Evolutionary conservation across 2,113 vertebrate genomes (phyloP), one percentile per base, ranked within the genome.

Genomic region (Macroglossus sobrinus): DNA sequence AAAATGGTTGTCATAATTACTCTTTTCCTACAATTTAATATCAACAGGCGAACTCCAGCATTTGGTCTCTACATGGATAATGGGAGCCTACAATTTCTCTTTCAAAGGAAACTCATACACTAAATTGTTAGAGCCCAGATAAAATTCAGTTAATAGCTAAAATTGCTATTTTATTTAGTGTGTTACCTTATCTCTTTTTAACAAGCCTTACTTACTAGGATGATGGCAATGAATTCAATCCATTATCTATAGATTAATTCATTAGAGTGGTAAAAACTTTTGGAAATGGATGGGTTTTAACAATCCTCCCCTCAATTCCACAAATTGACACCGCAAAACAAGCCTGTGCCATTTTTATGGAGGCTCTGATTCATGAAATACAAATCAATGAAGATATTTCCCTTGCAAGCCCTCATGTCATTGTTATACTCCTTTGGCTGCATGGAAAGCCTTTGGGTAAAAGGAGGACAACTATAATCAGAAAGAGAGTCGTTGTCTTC

Each of bases 161-260:
- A 96, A 97, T 96, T 93, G 91, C 91, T 97, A 94, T 98, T 97
- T 98, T 91, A 95, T 97, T 96, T 63, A 63, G 50, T 40, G 72
- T 89, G 63, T 80, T 96, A 95, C 78, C 95, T 95, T 91, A 94
- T 55, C 55, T 50, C 74, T 71, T 88, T 97, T 94, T 92, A 92
- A 90, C 90, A 94, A 94, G 55, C 50, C 71, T 96, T 69, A 79
- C 50, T 93, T 93, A 97, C 81, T 59, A 63, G 92, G 78, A 81
- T 61, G 72, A 81, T 94, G 96, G 92, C 14, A 28, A 50, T 91
- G 66, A 95, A 89, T 57, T 94, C 88, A 53, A 84, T 92, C 96
- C 69, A 91, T 96, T 96, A 96, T 69, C 97, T 95, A 93, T 96
- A 89, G 95, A 93, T 97, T 95, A 97, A 96, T 97, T 97, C 97